These are phyloP conservation scores for Xenopus borealis DNA, from an alignment of 2,113 vertebrate species.

Conservation along the genomic window DNA sequence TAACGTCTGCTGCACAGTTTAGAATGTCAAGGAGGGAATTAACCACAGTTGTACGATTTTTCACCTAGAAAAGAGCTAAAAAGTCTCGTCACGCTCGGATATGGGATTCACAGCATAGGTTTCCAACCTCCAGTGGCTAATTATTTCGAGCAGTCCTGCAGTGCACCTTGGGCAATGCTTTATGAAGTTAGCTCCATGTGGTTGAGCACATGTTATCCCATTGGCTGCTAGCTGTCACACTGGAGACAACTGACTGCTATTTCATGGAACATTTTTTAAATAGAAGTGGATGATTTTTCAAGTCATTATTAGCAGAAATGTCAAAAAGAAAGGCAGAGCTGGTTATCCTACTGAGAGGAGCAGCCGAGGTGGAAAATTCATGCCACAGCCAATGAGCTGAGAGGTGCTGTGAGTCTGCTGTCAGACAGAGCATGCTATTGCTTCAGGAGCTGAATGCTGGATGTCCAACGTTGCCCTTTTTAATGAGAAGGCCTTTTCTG, in stretches of 20 bases:
- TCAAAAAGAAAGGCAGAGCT: slow-evolving; percentile 58
- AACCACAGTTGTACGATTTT: slow-evolving; percentile 55
- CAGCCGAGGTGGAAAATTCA: slow-evolving; percentile 60
- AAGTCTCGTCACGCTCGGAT: slow-evolving; percentile 48
- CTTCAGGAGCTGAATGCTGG: slow-evolving; percentile 48
- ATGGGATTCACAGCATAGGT: slow-evolving; percentile 55
- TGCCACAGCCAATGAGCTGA: slow-evolving; percentile 40
- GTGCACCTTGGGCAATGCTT: slow-evolving; percentile 59
- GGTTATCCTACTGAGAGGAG: slow-evolving; percentile 58
- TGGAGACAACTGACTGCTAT: slow-evolving; percentile 56
- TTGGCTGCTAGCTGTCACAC: slow-evolving; percentile 55
- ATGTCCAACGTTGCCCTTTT: slow-evolving; percentile 50
- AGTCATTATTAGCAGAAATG: slow-evolving; percentile 65
- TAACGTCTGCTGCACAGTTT: slow-evolving; percentile 47
- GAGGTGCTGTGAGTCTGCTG: slow-evolving; percentile 52
- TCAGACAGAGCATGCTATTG: slow-evolving; percentile 56
- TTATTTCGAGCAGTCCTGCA: slow-evolving; percentile 62
- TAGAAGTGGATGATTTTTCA: slow-evolving; percentile 59
- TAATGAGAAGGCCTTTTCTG: slow-evolving; percentile 49
- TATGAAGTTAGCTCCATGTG: slow-evolving; percentile 59
- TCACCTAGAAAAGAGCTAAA: slow-evolving; percentile 54
- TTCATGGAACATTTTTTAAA: slow-evolving; percentile 60
- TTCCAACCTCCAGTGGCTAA: slow-evolving; percentile 62
- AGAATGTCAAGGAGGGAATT: slow-evolving; percentile 51
- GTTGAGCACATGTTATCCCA: slow-evolving; percentile 58